These are phyloP conservation scores for Dromas ardeola DNA, from an alignment of 2,113 vertebrate species.

Conservation along the genomic window DNA sequence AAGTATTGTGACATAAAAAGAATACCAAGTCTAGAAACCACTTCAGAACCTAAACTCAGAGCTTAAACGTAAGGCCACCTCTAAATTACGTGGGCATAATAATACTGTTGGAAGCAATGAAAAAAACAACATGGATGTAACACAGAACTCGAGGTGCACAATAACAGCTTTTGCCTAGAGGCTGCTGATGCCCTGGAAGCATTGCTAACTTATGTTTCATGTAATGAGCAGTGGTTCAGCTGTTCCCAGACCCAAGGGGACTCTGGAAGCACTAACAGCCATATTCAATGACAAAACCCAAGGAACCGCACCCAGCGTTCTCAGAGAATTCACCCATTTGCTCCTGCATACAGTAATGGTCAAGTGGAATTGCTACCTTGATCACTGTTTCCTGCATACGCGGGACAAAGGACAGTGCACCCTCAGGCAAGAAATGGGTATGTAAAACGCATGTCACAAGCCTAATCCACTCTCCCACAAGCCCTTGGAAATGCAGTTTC, in stretches of 20 bases:
- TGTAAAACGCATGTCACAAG: not conserved
- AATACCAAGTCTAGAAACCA: not conserved
- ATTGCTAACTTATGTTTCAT: not conserved
- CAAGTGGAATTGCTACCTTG: not conserved
- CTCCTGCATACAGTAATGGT: not conserved
- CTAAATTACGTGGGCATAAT: not conserved
- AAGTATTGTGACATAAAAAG: not conserved
- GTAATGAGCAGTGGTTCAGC: not conserved
- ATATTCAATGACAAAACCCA: not conserved
- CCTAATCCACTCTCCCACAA: not conserved
- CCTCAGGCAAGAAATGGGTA: not conserved
- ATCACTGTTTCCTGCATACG: accelerated
- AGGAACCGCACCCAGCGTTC: accelerated
- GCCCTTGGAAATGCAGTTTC: not conserved
- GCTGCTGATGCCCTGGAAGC: not conserved
- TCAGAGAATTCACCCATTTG: not conserved
- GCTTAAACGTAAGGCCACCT: not conserved
- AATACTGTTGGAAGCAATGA: not conserved
- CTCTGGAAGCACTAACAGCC: not conserved
- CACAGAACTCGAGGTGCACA: not conserved
- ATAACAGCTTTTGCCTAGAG: not conserved
- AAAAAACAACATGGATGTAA: not conserved
- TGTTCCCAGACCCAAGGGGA: not conserved
- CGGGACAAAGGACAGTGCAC: not conserved
- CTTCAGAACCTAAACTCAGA: not conserved